Base-by-base conservation (phyloP, 1,140 invertebrate genomes). In the Drepana arcuata region DNA sequence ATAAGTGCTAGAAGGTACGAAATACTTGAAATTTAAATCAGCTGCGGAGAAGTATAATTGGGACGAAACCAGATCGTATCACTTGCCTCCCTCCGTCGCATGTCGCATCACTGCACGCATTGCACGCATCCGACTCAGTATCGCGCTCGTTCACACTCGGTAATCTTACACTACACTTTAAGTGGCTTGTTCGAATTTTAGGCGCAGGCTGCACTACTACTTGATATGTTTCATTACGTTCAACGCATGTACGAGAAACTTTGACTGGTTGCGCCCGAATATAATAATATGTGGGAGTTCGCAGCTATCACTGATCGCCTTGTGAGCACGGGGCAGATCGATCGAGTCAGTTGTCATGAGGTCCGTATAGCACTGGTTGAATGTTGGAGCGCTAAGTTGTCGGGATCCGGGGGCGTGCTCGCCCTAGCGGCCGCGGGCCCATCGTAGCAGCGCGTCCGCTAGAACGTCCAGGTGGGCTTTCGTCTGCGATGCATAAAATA, bases 381-480 rank as follows among this genome's bases (percentile, higher is more conserved):
- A 39, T 50, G 34, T 40, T 47, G 45, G 47, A 48, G 47, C 41
- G 41, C 41, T 58, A 54, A 35, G 37, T 53, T 46, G 53, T 55
- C 55, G 34, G 61, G 50, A 40, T 57, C 43, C 50, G 40, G 53
- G 41, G 48, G 48, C 47, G 47, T 49, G 28, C 13, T 5, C 27
- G 26, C 12, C 31, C 88, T 93, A 94, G 85, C 93, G 93, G 64
- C 94, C 94, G 83, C 94, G 88, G 58, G 94, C 94, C 94, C 94
- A 96, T 74, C 94, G 90, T 49, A 97, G 85, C 54, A 96, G 87
- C 61, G 95, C 95, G 81, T 97, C 95, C 27, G 95, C 95, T 68
- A 97, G 83, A 47, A 97, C 93, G 85, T 96, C 95, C 83, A 97
- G 86, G 81, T 97, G 95, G 53, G 94, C 93, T 82, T 96, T 96